A percentile compares a stretch with the other conserved stretches of the same genome.
Evolutionary conservation across 2,797 vertebrate genomes (phyloP).

Genomic region (Girardinus metallicus): DNA sequence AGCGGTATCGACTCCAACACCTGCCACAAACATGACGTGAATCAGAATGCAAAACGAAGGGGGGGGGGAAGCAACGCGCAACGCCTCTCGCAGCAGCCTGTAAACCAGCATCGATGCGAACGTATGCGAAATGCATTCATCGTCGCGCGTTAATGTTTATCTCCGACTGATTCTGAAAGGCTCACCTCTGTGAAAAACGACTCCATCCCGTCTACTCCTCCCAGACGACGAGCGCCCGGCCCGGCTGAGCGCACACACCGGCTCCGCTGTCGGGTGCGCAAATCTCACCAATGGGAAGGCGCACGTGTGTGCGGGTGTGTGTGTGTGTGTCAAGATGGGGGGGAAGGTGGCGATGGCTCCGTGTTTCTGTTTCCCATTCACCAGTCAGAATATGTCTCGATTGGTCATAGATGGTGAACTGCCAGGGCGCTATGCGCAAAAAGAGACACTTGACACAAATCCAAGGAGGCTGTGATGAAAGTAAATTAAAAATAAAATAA

Average conservation of each 20-base stretch:
- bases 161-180: slow-evolving; percentile 10
- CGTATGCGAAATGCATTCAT: background rate
- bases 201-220: slow-evolving; percentile 79
- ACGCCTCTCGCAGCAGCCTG: slow-evolving; percentile 8
- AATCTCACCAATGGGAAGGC: slow-evolving; percentile 41
- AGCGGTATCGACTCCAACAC: slow-evolving; percentile 47
- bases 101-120: background rate
- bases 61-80: background rate
- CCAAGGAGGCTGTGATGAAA: slow-evolving; percentile 33
- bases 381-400: slow-evolving; percentile 26
- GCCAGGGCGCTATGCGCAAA: slow-evolving; percentile 50
- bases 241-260: slow-evolving; percentile 65
- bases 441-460: slow-evolving; percentile 47
- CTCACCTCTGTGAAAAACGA: slow-evolving; percentile 83
- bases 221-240: slow-evolving; percentile 63
- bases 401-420: slow-evolving; percentile 42
- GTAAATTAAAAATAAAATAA: background rate
- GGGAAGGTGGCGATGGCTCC: slow-evolving; percentile 34
- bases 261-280: slow-evolving; percentile 53
- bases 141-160: slow-evolving; percentile 7
- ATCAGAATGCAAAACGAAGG: slow-evolving; percentile 5
- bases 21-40: slow-evolving; percentile 38
- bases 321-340: slow-evolving; percentile 13
- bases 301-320: slow-evolving; percentile 14
- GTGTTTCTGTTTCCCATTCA: slow-evolving; percentile 72